Base-by-base conservation (phyloP, 2,888 invertebrate genomes). In the Leptinotarsa peninsularis region DNA sequence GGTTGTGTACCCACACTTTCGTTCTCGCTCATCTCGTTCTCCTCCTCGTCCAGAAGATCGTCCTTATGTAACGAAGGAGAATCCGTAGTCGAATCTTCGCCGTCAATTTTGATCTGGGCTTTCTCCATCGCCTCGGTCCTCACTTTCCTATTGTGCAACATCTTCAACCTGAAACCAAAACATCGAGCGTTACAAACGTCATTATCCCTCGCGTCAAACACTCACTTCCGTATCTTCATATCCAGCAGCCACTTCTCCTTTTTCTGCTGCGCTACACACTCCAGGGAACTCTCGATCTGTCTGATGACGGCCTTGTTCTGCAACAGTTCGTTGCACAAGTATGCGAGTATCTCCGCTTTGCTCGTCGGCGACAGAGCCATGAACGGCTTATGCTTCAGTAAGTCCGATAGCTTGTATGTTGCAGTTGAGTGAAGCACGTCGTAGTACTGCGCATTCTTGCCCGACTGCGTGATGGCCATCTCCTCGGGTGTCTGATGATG, bases 221-320 rank as follows among this genome's bases (percentile, higher is more conserved):
- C 94, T 89, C 89, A 96, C 93, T 97, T 97, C 86, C 98, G 91
- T 67, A 98, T 93, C 90, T 97, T 96, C 85, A 96, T 96, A 85
- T 98, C 98, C 83, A 97, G 91, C 76, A 97, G 91, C 91, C 98
- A 98, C 82, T 97, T 93, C 85, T 98, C 98, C 84, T 97, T 95
- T 86, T 94, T 94, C 81, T 96, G 91, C 84, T 95, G 96, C 79
- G 94, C 94, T 78, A 96, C 94, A 72, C 93, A 94, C 80, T 98
- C 98, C 68, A 98, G 78, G 21, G 88, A 88, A 63, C 84, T 93
- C 85, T 98, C 98, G 73, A 98, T 94, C 88, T 98, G 98, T 50
- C 95, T 91, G 84, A 96, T 90, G 80, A 98, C 95, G 14, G 95
- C 93, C 89, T 97, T 97, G 88, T 97, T 98, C 89, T 97, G 96